These are phyloP conservation scores for Selenia dentaria DNA, from an alignment of 2,888 invertebrate species.

Conservation along the genomic window DNA sequence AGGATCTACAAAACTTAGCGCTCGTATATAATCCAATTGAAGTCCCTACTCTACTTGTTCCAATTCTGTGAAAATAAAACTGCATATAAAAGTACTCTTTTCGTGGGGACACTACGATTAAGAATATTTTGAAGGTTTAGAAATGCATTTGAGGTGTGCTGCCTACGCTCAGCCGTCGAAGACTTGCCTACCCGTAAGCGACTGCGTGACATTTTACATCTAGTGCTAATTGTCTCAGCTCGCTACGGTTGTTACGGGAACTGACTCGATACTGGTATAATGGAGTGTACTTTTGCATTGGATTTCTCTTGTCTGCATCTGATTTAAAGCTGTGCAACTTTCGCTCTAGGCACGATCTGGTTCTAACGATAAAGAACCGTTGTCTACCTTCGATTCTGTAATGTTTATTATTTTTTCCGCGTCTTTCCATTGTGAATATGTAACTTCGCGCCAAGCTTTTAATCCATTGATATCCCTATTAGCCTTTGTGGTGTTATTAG, in stretches of 20 bases:
- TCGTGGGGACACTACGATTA: not conserved
- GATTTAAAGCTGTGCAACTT: slow-evolving; percentile 72
- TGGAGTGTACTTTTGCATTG: slow-evolving; percentile 60
- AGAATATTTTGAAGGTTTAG: slow-evolving; percentile 10
- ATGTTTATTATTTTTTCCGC: slow-evolving; percentile 32
- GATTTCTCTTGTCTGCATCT: slow-evolving; percentile 69
- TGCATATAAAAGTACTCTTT: not conserved
- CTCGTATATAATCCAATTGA: too few species aligned
- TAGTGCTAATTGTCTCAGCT: slow-evolving; percentile 66
- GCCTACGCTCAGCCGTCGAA: slow-evolving; percentile 30
- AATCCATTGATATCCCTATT: not conserved
- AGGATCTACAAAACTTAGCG: too few species aligned
- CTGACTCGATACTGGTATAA: slow-evolving; percentile 40
- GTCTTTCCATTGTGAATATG: slow-evolving; percentile 25
- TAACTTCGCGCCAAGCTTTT: not conserved
- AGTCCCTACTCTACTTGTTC: too few species aligned
- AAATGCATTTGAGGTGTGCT: slow-evolving; percentile 21
- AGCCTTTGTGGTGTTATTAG: not conserved
- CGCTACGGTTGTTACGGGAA: slow-evolving; percentile 59
- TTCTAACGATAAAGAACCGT: slow-evolving; percentile 56
- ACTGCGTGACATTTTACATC: slow-evolving; percentile 74
- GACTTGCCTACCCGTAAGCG: slow-evolving; percentile 37
- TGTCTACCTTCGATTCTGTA: slow-evolving; percentile 40
- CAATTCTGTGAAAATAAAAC: not conserved
- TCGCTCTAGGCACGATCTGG: slow-evolving; percentile 71